A percentile compares a stretch with the other conserved stretches of the same genome.
These are phyloP conservation scores for Parascotia fuliginaria DNA, from an alignment of 2,888 invertebrate species.

Conservation along the genomic window DNA sequence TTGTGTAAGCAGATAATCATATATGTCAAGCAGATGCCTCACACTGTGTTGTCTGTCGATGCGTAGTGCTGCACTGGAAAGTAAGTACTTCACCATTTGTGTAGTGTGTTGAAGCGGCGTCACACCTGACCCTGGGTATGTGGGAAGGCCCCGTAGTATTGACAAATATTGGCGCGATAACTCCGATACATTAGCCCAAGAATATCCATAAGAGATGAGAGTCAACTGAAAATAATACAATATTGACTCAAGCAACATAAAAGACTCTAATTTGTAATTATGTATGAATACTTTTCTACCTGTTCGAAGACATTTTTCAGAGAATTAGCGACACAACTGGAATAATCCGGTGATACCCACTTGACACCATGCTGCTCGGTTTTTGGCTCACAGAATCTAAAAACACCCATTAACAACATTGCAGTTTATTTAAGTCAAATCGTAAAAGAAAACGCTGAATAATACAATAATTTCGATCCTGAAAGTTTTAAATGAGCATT, in stretches of 20 bases:
- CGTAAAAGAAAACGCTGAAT: too few species aligned
- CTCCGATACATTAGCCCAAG: constrained; percentile 84
- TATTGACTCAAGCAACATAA: not conserved
- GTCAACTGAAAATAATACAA: constrained; percentile 73
- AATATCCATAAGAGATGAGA: constrained; percentile 86
- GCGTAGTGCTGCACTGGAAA: constrained; percentile 65
- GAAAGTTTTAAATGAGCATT: too few species aligned
- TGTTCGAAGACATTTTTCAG: constrained; percentile 87
- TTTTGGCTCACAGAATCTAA: constrained; percentile 79
- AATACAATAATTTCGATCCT: too few species aligned
- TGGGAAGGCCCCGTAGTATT: constrained; percentile 78
- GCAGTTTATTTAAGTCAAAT: not conserved
- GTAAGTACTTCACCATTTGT: constrained; percentile 85
- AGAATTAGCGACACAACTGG: constrained; percentile 89
- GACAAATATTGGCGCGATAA: constrained; percentile 85
- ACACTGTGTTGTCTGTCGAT: constrained; percentile 83
- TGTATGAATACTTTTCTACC: constrained; percentile 66
- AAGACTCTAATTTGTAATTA: not conserved
- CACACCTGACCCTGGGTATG: constrained; percentile 88
- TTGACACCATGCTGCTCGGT: constrained; percentile 86
- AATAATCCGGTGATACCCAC: constrained; percentile 92
- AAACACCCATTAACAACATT: constrained; percentile 18
- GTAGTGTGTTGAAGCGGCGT: constrained; percentile 85
- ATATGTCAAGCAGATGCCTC: constrained; percentile 87
- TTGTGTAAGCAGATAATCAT: constrained; percentile 69